A percentile compares a stretch with the other conserved stretches of the same genome.
These are phyloP conservation scores for Sorex maritimensis DNA, from an alignment of 2,797 vertebrate species.

Conservation along the genomic window DNA sequence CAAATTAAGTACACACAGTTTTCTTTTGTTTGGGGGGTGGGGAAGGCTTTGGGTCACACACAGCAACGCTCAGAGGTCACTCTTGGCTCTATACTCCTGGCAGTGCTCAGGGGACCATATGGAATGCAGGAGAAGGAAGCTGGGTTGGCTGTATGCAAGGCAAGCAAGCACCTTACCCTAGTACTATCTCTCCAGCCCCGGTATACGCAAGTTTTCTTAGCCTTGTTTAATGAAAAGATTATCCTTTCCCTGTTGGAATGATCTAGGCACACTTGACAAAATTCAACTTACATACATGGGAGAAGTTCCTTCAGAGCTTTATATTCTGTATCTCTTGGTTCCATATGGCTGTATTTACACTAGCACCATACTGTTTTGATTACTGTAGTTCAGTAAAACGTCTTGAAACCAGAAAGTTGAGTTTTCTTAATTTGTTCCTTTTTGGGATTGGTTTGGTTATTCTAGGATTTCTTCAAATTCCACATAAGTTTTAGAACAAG, in stretches of 20 bases:
- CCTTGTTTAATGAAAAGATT: not conserved
- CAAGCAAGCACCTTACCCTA: too few relatives aligned
- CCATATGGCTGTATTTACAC: not conserved
- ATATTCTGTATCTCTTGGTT: not conserved
- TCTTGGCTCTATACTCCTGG: too few relatives aligned
- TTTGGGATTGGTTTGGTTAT: not conserved
- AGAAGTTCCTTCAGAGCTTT: not conserved
- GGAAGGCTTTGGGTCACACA: too few relatives aligned
- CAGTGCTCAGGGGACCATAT: too few relatives aligned
- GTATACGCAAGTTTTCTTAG: constrained; percentile 10
- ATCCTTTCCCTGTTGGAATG: not conserved
- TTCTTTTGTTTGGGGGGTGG: not conserved
- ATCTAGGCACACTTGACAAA: not conserved
- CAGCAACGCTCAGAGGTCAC: too few relatives aligned
- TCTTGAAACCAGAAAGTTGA: constrained; percentile 5
- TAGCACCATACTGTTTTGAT: not conserved
- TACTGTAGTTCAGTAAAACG: not conserved
- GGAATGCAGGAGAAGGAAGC: too few relatives aligned
- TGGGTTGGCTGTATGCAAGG: too few relatives aligned
- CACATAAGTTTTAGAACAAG: not conserved
- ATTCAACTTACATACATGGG: not conserved
- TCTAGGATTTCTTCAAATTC: not conserved
- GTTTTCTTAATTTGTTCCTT: constrained; percentile 15
- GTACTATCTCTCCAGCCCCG: too few relatives aligned
- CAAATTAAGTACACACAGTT: too few relatives aligned